Base-by-base conservation (phyloP, 1,140 invertebrate species). In the Chlorops oryzae region DNA sequence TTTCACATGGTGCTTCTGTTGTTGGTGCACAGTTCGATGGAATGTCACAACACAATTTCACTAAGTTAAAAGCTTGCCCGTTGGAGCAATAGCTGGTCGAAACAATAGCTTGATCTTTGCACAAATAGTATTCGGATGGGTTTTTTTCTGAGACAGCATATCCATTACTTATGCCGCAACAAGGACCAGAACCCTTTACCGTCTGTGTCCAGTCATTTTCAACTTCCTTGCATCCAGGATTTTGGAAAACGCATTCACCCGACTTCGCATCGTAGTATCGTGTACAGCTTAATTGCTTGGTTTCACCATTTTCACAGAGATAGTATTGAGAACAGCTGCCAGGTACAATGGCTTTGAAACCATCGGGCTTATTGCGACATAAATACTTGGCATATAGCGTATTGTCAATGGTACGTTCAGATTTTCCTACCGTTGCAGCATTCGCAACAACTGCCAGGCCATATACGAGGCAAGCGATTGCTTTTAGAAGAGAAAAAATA, bases 401-500 rank as follows among this genome's bases (percentile, higher is more conserved):
- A 58, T 55, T 59, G 57, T 56, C 57, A 57, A 57, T 59, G 56
- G 52, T 51, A 58, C 57, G 57, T 59, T 59, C 57, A 55, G 48
- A 49, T 56, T 47, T 50, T 38, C 54, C 51, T 40, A 46, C 57
- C 25, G 22, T 51, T 41, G 57, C 52, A 48, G 50, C 57, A 51
- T 12, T 24, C 18, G 25, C 21, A 47, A 27, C 44, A 24, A 45
- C 6, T 37, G 24, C 23, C 38, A 25, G n/a, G n/a, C n/a, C n/a
- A n/a, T n/a, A n/a, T n/a, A n/a, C n/a, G n/a, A n/a, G n/a, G n/a
- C n/a, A n/a, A n/a, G n/a, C n/a, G n/a, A n/a, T n/a, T n/a, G n/a
- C n/a, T n/a, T n/a, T n/a, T n/a, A n/a, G n/a, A n/a, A n/a, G n/a
- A n/a, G n/a, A n/a, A n/a, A n/a, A n/a, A n/a, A n/a, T n/a, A n/a